Evolutionary conservation across 1,140 invertebrate genomes (phyloP).

Genomic region (Acyrthosiphon pisum): DNA sequence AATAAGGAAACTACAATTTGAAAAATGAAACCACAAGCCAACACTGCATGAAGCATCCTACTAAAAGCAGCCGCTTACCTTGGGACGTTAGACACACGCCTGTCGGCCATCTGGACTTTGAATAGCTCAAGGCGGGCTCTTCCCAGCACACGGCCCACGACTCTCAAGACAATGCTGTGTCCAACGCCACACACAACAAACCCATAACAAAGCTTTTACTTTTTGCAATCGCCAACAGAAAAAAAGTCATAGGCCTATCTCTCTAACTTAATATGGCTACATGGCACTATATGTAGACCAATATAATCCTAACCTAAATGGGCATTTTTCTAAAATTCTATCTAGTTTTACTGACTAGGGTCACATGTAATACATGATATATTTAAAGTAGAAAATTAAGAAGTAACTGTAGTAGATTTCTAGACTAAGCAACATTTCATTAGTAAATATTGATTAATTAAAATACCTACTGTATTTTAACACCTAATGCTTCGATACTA

Average conservation of each 20-base stretch:
- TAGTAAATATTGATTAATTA: slow-evolving; percentile 9
- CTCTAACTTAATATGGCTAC: slow-evolving; percentile 55
- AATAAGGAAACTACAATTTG: slow-evolving; percentile 55
- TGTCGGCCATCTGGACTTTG: slow-evolving; percentile 57
- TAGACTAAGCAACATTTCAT: slow-evolving; percentile 47
- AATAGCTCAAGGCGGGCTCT: slow-evolving; percentile 57
- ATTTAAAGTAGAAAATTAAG: slow-evolving; percentile 27
- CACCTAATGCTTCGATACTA: background rate
- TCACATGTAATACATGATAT: background rate
- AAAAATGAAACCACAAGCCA: slow-evolving; percentile 57
- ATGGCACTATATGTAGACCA: slow-evolving; percentile 55
- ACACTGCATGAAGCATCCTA: slow-evolving; percentile 57
- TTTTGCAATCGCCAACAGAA: slow-evolving; percentile 57
- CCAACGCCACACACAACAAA: slow-evolving; percentile 57
- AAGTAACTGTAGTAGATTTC: slow-evolving; percentile 3
- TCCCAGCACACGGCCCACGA: slow-evolving; percentile 57
- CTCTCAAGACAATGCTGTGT: slow-evolving; percentile 57
- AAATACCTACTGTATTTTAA: slow-evolving; percentile 16
- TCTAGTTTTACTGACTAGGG: slow-evolving; percentile 43
- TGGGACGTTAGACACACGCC: slow-evolving; percentile 57
- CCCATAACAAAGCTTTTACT: slow-evolving; percentile 58
- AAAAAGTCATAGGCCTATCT: slow-evolving; percentile 57
- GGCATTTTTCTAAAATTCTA: slow-evolving; percentile 45
- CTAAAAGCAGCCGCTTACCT: slow-evolving; percentile 57
- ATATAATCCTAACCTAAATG: slow-evolving; percentile 42